These are phyloP conservation scores for Drosophila yakuba DNA, from an alignment of 1,140 invertebrate genomes.

Conservation along the genomic window DNA sequence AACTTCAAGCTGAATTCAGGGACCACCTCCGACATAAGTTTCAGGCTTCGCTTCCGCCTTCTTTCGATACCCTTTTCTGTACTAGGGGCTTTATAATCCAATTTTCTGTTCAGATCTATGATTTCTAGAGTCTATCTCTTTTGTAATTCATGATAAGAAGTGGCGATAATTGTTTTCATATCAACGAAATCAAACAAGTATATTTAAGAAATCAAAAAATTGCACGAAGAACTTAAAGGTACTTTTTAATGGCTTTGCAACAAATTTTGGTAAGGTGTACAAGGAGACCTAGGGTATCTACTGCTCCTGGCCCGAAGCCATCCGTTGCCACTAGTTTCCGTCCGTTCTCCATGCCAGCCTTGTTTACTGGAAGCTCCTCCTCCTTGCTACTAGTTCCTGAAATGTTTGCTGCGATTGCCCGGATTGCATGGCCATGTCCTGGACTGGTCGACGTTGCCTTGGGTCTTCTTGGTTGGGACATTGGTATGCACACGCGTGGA, in stretches of 20 bases:
- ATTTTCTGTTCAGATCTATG: background rate
- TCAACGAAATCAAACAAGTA: too few species aligned
- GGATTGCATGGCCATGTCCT: slow-evolving; percentile 21
- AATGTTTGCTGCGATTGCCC: slow-evolving; percentile 76
- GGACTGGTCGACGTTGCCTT: slow-evolving; percentile 7
- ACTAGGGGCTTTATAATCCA: background rate
- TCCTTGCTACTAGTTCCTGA: slow-evolving; percentile 32
- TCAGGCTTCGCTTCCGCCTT: slow-evolving; percentile 55
- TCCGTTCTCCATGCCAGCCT: slow-evolving; percentile 40
- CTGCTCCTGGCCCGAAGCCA: slow-evolving; percentile 13
- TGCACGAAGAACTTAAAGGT: too few species aligned
- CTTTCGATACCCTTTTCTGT: slow-evolving; percentile 2
- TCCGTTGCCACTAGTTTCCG: slow-evolving; percentile 16
- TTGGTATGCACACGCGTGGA: slow-evolving; percentile 81
- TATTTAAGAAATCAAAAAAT: too few species aligned
- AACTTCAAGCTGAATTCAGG: slow-evolving; percentile 46
- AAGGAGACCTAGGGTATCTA: slow-evolving; percentile 10
- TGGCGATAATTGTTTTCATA: too few species aligned
- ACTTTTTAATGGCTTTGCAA: too few species aligned
- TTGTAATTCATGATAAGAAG: too few species aligned
- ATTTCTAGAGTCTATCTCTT: background rate
- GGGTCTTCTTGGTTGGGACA: slow-evolving; percentile 29
- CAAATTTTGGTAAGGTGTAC: background rate
- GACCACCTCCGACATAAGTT: slow-evolving; percentile 55
- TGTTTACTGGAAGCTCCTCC: slow-evolving; percentile 24